These are phyloP conservation scores for Propithecus perrieri DNA, from an alignment of 2,797 vertebrate genomes.

Conservation along the genomic window DNA sequence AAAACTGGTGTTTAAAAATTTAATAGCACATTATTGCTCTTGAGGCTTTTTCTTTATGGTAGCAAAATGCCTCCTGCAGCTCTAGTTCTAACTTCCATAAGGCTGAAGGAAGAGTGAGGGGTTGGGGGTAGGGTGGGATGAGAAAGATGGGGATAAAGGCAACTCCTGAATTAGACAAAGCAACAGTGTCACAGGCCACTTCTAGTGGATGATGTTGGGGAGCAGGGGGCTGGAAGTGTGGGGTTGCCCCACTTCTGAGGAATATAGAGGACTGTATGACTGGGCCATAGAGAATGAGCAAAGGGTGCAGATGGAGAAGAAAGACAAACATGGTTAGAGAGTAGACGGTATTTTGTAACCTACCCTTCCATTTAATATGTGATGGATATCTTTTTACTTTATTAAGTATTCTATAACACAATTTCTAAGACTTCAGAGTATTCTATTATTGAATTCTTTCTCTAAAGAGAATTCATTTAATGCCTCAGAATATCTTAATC, in stretches of 20 bases:
- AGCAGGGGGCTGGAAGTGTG: accelerated
- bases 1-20: background rate
- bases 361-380: background rate
- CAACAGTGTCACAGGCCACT: background rate
- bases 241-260: background rate
- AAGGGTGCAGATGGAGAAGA: background rate
- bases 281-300: accelerated
- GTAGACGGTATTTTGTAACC: background rate
- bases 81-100: background rate
- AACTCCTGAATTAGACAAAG: background rate
- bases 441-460: constrained; percentile 19
- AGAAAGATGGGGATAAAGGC: background rate
- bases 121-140: too few relatives aligned
- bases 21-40: background rate
- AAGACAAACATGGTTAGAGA: background rate
- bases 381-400: background rate
- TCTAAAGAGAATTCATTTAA: constrained; percentile 32
- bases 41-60: background rate
- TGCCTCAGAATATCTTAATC: constrained; percentile 15
- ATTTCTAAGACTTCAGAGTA: background rate
- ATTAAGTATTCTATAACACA: background rate
- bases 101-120: background rate
- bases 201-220: background rate
- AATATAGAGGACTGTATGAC: background rate
- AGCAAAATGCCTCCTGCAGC: background rate